Percentiles rank a stretch among this genome's conserved stretches.
Conservation (phyloP, 2,888 invertebrate genomes). For the Gonocerus acuteangulatus region DNA sequence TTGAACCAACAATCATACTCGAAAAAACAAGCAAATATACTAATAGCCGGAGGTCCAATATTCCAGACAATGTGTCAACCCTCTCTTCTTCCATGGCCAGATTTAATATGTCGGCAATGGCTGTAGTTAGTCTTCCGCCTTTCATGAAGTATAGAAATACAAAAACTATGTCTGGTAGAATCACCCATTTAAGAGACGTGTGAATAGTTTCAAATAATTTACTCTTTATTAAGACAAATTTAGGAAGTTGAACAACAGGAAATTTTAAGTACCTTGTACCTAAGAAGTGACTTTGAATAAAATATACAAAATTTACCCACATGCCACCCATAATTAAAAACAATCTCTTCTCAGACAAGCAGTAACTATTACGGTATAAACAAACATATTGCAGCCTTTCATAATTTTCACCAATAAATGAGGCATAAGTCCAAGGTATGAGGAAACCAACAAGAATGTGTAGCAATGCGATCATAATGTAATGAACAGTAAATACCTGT, state of each 20-base stretch:
- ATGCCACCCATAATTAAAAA: constrained; percentile 61
- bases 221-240: constrained; percentile 58
- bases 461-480: constrained; percentile 50
- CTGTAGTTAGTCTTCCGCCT: constrained; percentile 51
- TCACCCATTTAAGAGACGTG: constrained; percentile 52
- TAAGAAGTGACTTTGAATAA: constrained; percentile 51
- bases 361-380: constrained; percentile 42
- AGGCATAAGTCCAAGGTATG: constrained; percentile 61
- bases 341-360: constrained; percentile 59
- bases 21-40: constrained; percentile 63
- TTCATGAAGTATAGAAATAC: constrained; percentile 54
- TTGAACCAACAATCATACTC: constrained; percentile 59
- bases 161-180: constrained; percentile 57
- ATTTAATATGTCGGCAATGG: constrained; percentile 50
- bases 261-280: constrained; percentile 54
- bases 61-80: constrained; percentile 47
- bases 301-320: constrained; percentile 58
- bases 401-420: constrained; percentile 55
- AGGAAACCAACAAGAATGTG: constrained; percentile 59
- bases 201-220: constrained; percentile 52
- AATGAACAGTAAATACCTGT: constrained; percentile 55
- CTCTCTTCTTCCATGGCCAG: constrained; percentile 50
- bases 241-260: constrained; percentile 62
- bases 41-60: constrained; percentile 49
- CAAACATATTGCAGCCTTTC: constrained; percentile 41